phyloP scores from a whole-genome alignment of 2,888 invertebrate species.

The Boloria euphrosyne region DNA sequence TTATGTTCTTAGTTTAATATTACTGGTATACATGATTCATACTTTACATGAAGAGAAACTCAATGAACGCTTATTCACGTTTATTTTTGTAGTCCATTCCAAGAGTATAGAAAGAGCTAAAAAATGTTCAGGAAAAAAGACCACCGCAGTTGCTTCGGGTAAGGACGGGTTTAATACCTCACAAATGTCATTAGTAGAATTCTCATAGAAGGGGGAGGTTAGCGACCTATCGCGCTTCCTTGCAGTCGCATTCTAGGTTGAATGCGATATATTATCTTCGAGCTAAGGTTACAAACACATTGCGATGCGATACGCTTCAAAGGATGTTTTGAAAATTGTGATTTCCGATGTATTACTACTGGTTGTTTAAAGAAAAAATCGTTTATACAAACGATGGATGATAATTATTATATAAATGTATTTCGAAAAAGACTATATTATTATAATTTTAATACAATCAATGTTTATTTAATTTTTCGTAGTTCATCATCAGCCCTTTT shows the following conservation, averaged over 20 bases:
- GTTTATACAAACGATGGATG: background rate
- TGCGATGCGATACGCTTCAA: slow-evolving; percentile 21
- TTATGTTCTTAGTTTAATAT: background rate
- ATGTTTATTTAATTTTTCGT: too few species aligned
- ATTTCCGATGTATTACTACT: background rate
- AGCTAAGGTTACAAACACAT: slow-evolving; percentile 25
- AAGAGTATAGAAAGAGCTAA: slow-evolving; percentile 2
- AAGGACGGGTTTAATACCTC: slow-evolving; percentile 49
- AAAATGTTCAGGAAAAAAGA: slow-evolving; percentile 25
- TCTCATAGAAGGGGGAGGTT: slow-evolving; percentile 44
- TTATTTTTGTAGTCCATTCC: slow-evolving; percentile 7
- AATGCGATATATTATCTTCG: slow-evolving; percentile 30
- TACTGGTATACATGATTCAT: background rate
- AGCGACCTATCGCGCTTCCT: slow-evolving; percentile 45
- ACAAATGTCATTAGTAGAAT: slow-evolving; percentile 61
- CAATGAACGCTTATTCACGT: slow-evolving; percentile 1
- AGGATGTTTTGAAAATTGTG: background rate
- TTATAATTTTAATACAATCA: too few species aligned
- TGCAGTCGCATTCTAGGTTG: slow-evolving; percentile 38
- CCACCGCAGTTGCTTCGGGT: slow-evolving; percentile 33
- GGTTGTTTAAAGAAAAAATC: background rate
- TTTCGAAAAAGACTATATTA: too few species aligned
- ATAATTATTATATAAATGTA: too few species aligned
- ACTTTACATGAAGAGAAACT: background rate
- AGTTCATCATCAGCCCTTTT: too few species aligned